phyloP scores from a whole-genome alignment of 2,113 vertebrate species.

The Sinocyclocheilus rhinocerous region DNA sequence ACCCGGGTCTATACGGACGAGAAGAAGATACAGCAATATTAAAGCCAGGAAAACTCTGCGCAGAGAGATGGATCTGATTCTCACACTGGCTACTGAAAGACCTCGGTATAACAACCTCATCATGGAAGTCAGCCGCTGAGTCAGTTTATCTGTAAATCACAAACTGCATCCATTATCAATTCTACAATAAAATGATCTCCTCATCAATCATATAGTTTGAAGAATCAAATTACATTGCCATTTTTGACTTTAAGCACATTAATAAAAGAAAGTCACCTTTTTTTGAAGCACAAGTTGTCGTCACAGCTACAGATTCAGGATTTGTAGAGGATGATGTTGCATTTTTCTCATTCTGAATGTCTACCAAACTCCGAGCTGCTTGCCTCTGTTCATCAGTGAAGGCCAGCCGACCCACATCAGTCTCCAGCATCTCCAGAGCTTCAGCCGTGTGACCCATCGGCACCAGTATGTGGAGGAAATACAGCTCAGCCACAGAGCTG shows the following conservation, averaged over 20 bases:
- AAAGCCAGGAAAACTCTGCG: slow-evolving; percentile 78
- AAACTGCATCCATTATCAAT: slow-evolving; percentile 16
- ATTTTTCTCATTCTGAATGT: slow-evolving; percentile 56
- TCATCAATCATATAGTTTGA: background rate
- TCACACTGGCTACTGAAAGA: slow-evolving; percentile 66
- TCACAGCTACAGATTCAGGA: slow-evolving; percentile 16
- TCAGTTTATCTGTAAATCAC: slow-evolving; percentile 70
- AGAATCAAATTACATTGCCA: background rate
- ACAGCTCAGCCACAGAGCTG: slow-evolving; percentile 79
- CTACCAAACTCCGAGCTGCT: slow-evolving; percentile 65
- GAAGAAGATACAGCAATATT: slow-evolving; percentile 83
- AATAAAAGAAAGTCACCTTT: slow-evolving; percentile 60
- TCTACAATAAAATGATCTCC: background rate
- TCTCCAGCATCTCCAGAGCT: slow-evolving; percentile 77
- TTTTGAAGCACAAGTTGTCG: background rate
- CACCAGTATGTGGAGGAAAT: slow-evolving; percentile 81
- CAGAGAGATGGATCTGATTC: slow-evolving; percentile 73
- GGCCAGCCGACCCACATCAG: slow-evolving; percentile 62
- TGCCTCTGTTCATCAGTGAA: slow-evolving; percentile 75
- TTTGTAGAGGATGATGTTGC: slow-evolving; percentile 12
- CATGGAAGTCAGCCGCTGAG: slow-evolving; percentile 71
- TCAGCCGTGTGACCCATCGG: slow-evolving; percentile 77
- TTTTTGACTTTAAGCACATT: background rate
- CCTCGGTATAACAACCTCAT: slow-evolving; percentile 74
- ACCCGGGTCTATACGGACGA: slow-evolving; percentile 89